Percentiles rank a stretch among this genome's conserved stretches.
Evolutionary conservation across 2,113 vertebrate species (phyloP).

Genomic region (Felis chaus): DNA sequence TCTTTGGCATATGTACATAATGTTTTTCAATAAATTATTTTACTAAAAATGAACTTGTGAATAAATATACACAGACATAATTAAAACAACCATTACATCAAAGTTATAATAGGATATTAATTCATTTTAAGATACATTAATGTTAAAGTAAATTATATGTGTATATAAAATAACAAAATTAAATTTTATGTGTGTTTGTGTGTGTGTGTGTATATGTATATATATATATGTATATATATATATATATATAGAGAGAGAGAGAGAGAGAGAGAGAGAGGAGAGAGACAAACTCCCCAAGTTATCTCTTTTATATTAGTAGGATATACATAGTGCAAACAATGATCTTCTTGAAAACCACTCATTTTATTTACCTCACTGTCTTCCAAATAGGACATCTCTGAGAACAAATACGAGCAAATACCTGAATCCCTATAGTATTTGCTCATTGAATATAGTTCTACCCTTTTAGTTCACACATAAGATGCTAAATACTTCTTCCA

Average conservation of each 20-base stretch:
- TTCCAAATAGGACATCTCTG: background rate
- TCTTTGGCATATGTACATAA: background rate
- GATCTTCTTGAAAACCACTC: background rate
- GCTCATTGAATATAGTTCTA: background rate
- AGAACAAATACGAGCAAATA: background rate
- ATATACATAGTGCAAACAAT: background rate
- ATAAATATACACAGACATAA: background rate
- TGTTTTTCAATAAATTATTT: background rate
- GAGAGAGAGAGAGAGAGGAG: too few species aligned
- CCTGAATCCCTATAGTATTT: background rate
- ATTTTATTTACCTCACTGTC: background rate
- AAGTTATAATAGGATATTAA: background rate
- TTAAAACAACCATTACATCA: background rate
- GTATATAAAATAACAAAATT: constrained; percentile 11
- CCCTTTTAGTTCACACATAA: background rate
- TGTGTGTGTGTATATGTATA: background rate
- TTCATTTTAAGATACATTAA: constrained; percentile 16
- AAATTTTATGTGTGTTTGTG: background rate
- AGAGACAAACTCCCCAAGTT: background rate
- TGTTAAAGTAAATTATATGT: constrained; percentile 5
- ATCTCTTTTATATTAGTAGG: background rate
- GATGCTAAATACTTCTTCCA: background rate
- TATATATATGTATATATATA: background rate
- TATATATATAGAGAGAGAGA: background rate
- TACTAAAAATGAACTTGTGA: background rate